Evolutionary conservation across 1,140 invertebrate species (phyloP).

Genomic region (Caenorhabditis remanei): DNA sequence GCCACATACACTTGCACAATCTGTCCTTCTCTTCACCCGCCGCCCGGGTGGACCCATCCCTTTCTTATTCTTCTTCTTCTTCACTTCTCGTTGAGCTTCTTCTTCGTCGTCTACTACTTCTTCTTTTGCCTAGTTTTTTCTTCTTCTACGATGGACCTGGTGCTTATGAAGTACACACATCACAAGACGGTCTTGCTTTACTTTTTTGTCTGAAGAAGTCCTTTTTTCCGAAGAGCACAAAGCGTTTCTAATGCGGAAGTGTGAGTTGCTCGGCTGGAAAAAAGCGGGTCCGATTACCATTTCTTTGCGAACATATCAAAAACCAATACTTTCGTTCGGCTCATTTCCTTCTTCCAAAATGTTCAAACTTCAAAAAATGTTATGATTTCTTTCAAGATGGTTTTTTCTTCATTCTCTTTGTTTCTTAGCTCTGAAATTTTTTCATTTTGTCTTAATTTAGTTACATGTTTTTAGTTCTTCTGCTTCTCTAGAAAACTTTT

Average conservation of each 20-base stretch:
- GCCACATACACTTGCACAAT: constrained; percentile 52
- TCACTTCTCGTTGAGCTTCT: constrained; percentile 13
- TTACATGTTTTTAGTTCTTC: too few relatives aligned
- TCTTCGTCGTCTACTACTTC: background rate
- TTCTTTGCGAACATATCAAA: constrained; percentile 17
- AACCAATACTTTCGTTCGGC: background rate
- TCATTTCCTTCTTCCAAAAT: constrained; percentile 10
- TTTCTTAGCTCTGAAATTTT: background rate
- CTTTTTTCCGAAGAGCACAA: background rate
- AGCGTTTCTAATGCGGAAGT: constrained; percentile 37
- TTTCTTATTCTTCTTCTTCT: constrained; percentile 30
- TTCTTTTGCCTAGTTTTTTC: background rate
- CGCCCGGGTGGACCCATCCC: constrained; percentile 8
- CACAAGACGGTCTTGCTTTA: constrained; percentile 8
- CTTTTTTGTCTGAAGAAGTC: constrained; percentile 25
- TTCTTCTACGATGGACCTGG: background rate
- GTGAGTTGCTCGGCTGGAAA: constrained; percentile 44
- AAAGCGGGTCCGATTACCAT: constrained; percentile 15
- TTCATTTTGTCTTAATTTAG: background rate
- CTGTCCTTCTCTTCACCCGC: constrained; percentile 35
- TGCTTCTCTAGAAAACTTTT: too few relatives aligned
- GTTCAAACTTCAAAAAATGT: constrained; percentile 25
- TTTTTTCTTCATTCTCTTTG: background rate
- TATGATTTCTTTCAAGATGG: too few relatives aligned
- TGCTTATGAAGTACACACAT: constrained; percentile 36